Percentiles rank a stretch among this genome's conserved stretches.
Conservation (phyloP, 2,113 vertebrate genomes). For the Lipotes vexillifer region DNA sequence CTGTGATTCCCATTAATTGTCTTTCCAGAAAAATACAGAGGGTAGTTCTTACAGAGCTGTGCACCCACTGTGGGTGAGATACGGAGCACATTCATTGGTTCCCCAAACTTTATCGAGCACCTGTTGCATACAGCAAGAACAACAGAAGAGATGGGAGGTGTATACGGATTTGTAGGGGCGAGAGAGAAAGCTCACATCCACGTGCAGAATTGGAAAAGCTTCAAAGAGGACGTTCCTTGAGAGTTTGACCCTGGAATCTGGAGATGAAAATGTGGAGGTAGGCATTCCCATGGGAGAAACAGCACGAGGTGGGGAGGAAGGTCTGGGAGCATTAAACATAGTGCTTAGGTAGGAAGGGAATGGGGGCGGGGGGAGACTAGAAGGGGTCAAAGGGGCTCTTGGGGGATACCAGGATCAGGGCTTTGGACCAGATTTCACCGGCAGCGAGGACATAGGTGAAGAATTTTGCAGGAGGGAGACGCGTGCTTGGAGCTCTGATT, state of each 20-base stretch:
- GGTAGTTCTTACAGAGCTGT: not conserved
- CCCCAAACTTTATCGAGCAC: not conserved
- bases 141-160: not conserved
- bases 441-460: not conserved
- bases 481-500: not conserved
- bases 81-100: not conserved
- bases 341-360: not conserved
- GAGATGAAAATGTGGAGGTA: not conserved
- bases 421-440: no score
- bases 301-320: not conserved
- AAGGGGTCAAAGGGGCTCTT: not conserved
- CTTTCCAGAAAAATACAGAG: not conserved
- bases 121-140: not conserved
- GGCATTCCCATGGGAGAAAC: not conserved
- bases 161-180: no score
- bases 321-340: not conserved
- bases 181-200: not conserved
- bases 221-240: not conserved
- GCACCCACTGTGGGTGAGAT: not conserved
- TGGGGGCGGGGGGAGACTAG: fast-evolving
- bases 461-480: not conserved
- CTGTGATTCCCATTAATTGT: not conserved
- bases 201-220: not conserved
- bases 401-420: no score
- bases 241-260: not conserved